phyloP scores from a whole-genome alignment of 2,888 invertebrate genomes.

The Augochlorella aurata region DNA sequence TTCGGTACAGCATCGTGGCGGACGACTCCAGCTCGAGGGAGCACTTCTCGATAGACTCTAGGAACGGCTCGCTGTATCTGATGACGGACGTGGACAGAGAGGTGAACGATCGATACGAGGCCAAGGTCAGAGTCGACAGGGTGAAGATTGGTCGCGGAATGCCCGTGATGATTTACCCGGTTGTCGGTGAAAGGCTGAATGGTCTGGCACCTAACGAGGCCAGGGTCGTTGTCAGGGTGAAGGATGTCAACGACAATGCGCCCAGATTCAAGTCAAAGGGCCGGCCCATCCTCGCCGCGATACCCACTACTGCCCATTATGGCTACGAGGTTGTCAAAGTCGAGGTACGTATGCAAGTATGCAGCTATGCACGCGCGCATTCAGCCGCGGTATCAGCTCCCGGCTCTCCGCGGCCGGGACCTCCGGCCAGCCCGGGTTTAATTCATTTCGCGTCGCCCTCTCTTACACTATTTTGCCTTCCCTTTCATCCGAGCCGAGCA shows the following conservation, averaged over 20 bases:
- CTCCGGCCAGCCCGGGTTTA: conserved; percentile 32
- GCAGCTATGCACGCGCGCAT: background rate
- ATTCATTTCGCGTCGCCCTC: conserved; percentile 49
- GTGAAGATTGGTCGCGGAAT: conserved; percentile 87
- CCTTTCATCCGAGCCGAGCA: background rate
- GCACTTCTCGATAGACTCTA: conserved; percentile 89
- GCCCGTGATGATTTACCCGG: conserved; percentile 90
- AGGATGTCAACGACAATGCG: conserved; percentile 92
- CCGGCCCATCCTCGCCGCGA: conserved; percentile 91
- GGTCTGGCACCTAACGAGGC: conserved; percentile 90
- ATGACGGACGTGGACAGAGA: conserved; percentile 90
- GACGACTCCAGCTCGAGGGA: conserved; percentile 85
- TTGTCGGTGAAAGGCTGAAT: conserved; percentile 87
- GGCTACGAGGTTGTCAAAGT: conserved; percentile 91
- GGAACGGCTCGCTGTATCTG: conserved; percentile 89
- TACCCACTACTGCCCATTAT: conserved; percentile 91
- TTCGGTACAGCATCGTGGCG: conserved; percentile 86
- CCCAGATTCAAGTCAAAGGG: conserved; percentile 90
- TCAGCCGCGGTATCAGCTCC: background rate
- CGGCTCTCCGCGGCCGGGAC: background rate
- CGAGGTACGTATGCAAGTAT: conserved; percentile 83
- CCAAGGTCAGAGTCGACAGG: conserved; percentile 84
- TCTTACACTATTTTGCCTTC: background rate
- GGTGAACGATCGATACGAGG: conserved; percentile 85
- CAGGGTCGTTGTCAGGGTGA: conserved; percentile 89